Evolutionary conservation across 2,888 invertebrate genomes (phyloP).

Genomic region (Aleiodes testaceus): DNA sequence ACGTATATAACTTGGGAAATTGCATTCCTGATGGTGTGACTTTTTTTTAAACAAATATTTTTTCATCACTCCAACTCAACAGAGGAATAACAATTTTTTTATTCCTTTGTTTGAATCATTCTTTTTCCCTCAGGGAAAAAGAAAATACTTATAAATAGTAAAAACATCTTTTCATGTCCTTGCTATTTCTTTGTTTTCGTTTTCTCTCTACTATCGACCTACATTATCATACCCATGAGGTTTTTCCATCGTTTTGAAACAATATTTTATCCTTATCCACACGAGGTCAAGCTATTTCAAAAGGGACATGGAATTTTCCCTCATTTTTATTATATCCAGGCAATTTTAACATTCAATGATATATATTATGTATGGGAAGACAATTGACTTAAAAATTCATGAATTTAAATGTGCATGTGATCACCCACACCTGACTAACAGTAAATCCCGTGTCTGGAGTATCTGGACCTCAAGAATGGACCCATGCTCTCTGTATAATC

Average conservation of each 20-base stretch:
- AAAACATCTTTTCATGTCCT: conserved; percentile 11
- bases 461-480: conserved; percentile 27
- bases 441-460: background rate
- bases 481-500: background rate
- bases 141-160: background rate
- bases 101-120: background rate
- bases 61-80: background rate
- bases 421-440: conserved; percentile 18
- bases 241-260: no score
- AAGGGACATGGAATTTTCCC: no score
- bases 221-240: no score
- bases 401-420: background rate
- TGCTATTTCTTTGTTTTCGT: conserved; percentile 15
- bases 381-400: no score
- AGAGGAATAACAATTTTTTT: background rate
- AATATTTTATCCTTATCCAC: no score
- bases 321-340: no score
- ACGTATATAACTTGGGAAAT: conserved; percentile 2
- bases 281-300: no score
- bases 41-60: background rate
- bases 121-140: background rate
- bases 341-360: no score
- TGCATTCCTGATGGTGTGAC: background rate
- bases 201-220: background rate
- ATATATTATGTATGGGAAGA: no score